Base-by-base conservation (phyloP, 1,140 invertebrate genomes). In the Drosophila bocki region DNA sequence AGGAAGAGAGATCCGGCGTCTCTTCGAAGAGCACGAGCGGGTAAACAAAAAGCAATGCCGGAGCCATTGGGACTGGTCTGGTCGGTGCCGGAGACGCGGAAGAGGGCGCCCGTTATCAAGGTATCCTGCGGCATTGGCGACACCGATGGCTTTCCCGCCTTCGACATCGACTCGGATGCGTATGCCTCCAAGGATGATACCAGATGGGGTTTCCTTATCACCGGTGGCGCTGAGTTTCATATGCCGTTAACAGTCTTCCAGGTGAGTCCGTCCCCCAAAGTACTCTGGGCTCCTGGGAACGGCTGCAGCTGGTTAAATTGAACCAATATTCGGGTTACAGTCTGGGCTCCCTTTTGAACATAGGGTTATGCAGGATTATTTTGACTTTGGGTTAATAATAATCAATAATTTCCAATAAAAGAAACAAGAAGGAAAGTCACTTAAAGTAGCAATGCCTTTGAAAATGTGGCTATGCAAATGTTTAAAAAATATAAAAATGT, bases 171-270 rank as follows among this genome's bases (percentile, higher is more conserved):
- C 17, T 92, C 88, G 29, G 92, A 92, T 58, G 67, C 58, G 26
- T 92, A 91, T 41, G 88, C 75, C 44, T 64, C 75, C 41, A 91
- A 90, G 75, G 92, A 93, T 57, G 92, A 93, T 56, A 72, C 75
- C 44, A 91, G 82, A 78, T 98, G 97, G 97, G 97, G 97, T 60
- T 98, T 98, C 93, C 94, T 97, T 69, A 94, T 98, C 79, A 96
- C 96, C 80, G 97, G 97, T 62, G 97, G 97, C 22, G 94, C 95
- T 67, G 97, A 98, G 91, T 97, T 96, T 91, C 95, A 95, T 59
- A 95, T 96, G 81, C 96, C 96, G 26, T 92, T 98, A 47, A 96
- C 96, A 53, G 95, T 97, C 47, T 96, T 97, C 86, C 95, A 96
- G 95, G 97, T 97, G 94, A 94, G 94, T 92, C 37, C 37, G 15